Conservation (phyloP, 2,888 invertebrate species). For the Prosapia bicincta region DNA sequence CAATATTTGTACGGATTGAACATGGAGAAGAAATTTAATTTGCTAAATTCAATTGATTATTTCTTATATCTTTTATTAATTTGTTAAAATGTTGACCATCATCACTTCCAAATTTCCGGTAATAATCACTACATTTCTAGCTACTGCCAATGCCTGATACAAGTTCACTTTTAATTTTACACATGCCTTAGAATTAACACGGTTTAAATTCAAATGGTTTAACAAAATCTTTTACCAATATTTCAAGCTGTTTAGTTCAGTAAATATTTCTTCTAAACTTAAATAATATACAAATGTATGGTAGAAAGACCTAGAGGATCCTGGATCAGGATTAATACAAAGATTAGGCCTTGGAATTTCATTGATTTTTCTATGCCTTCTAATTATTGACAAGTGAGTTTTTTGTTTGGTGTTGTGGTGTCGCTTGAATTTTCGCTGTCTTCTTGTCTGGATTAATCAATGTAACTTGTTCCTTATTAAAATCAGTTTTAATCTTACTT, state of each 20-base stretch:
- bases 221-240: background rate
- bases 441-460: background rate
- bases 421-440: background rate
- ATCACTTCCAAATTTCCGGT: too few species aligned
- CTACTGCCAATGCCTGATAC: background rate
- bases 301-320: background rate
- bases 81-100: too few species aligned
- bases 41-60: too few species aligned
- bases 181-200: background rate
- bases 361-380: background rate
- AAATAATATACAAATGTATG: too few species aligned
- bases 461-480: background rate
- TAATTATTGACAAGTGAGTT: background rate
- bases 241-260: background rate
- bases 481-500: background rate
- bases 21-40: too few species aligned
- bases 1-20: too few species aligned
- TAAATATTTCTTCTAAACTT: too few species aligned
- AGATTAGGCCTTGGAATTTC: too few species aligned
- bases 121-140: too few species aligned
- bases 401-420: background rate
- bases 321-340: background rate
- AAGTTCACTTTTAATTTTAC: background rate
- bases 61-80: too few species aligned
- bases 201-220: background rate